Evolutionary conservation across 2,113 vertebrate species (phyloP).

Genomic region (Lonchura striata): DNA sequence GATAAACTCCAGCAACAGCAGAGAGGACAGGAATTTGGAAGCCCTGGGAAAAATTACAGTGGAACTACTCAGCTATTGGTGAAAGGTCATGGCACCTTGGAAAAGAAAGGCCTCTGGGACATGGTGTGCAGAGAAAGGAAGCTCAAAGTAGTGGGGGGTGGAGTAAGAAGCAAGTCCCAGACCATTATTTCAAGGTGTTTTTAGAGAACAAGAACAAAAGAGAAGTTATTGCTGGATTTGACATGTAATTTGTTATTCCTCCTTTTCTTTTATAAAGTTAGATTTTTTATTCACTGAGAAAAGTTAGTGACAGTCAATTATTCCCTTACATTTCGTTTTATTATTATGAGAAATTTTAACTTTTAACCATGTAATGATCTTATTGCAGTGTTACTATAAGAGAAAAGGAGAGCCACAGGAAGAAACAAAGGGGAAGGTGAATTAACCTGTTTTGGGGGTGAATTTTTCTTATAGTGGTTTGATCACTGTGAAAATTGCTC

Average conservation of each 20-base stretch:
- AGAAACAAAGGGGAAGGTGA: background rate
- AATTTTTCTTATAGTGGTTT: background rate
- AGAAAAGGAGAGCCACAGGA: background rate
- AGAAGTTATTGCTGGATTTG: background rate
- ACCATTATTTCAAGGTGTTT: background rate
- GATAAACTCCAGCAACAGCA: background rate
- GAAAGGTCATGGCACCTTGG: background rate
- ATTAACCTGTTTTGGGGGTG: background rate
- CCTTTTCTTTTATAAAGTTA: conserved; percentile 20
- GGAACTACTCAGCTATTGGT: background rate
- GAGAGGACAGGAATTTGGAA: background rate
- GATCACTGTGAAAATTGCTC: background rate
- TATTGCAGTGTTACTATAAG: background rate
- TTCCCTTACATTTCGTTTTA: background rate
- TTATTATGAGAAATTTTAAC: background rate
- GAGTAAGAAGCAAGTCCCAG: background rate
- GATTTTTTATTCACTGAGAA: conserved; percentile 12
- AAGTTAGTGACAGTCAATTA: conserved; percentile 18
- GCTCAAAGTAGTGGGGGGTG: background rate
- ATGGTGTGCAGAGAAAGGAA: background rate
- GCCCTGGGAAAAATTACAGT: background rate
- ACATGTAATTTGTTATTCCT: conserved; percentile 25
- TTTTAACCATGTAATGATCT: conserved; percentile 7
- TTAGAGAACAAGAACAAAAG: background rate
- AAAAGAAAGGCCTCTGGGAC: background rate